phyloP scores from a whole-genome alignment of 2,888 invertebrate species.

The Diaphora mendica region DNA sequence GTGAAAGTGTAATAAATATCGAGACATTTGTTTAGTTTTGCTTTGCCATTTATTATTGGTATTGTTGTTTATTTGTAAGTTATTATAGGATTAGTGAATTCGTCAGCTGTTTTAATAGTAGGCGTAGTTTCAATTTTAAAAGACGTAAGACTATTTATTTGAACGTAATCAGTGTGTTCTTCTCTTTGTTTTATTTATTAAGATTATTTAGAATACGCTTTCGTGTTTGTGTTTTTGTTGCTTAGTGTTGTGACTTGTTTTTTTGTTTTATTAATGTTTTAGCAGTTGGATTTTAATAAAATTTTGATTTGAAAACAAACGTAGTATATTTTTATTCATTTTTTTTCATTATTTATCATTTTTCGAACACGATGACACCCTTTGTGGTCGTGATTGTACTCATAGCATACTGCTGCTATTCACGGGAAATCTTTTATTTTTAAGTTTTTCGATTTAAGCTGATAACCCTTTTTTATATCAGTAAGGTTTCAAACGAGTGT shows the following conservation, averaged over 20 bases:
- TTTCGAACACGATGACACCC: too few species aligned
- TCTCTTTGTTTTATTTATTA: background rate
- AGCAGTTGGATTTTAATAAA: background rate
- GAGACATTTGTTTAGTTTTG: background rate
- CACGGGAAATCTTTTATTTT: too few species aligned
- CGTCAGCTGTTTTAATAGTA: background rate
- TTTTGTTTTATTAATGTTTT: background rate
- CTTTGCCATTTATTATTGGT: background rate
- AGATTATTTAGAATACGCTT: background rate
- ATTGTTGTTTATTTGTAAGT: background rate
- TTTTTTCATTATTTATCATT: background rate
- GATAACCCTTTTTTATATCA: too few species aligned
- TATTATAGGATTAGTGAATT: background rate
- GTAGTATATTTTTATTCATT: background rate
- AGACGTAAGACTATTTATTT: background rate
- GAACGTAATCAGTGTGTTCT: background rate
- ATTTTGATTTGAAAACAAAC: background rate
- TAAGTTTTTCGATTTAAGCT: too few species aligned
- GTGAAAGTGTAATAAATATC: too few species aligned
- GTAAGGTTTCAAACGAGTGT: too few species aligned
- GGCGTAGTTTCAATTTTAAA: background rate
- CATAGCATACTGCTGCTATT: too few species aligned
- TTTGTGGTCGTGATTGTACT: too few species aligned
- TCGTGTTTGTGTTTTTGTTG: background rate
- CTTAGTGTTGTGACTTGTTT: background rate